Evolutionary conservation across 2,113 vertebrate species (phyloP).

Genomic region (Macrotus californicus): DNA sequence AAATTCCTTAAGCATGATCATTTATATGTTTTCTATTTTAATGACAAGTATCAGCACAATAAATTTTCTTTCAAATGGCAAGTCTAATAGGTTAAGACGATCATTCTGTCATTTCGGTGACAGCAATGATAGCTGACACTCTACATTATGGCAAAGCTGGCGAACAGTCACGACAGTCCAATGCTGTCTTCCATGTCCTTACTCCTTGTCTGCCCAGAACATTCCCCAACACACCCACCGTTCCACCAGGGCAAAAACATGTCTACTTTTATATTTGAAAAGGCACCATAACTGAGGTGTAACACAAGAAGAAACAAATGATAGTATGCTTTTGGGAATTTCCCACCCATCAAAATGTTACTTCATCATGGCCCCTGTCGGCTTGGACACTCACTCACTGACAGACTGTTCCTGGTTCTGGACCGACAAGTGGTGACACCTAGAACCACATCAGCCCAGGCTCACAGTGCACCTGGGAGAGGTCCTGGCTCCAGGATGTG

Average conservation of each 20-base stretch:
- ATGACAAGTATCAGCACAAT: constrained; percentile 63
- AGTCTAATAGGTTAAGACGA: constrained; percentile 65
- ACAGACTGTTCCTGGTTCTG: constrained; percentile 6
- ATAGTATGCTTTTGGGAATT: neutral
- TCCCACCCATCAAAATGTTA: constrained; percentile 7
- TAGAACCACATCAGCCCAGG: neutral
- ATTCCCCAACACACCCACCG: neutral
- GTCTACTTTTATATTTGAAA: constrained; percentile 12
- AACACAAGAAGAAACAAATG: neutral
- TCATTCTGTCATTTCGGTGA: constrained; percentile 44
- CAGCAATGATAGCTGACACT: neutral
- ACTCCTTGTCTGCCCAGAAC: neutral
- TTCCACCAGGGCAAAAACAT: neutral
- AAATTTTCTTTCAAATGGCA: constrained; percentile 63
- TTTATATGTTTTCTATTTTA: constrained; percentile 53
- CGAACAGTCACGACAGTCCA: constrained; percentile 20
- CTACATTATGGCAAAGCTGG: constrained; percentile 56
- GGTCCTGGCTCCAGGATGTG: neutral
- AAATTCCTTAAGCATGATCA: constrained; percentile 39
- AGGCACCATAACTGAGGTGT: neutral
- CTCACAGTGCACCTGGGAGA: neutral
- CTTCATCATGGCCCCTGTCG: neutral
- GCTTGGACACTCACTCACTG: neutral
- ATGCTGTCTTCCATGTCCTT: neutral
- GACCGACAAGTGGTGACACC: neutral